Evolutionary conservation across 2,113 vertebrate genomes (phyloP), one percentile per base, ranked within the genome.

Genomic region (Phalacrocorax aristotelis): DNA sequence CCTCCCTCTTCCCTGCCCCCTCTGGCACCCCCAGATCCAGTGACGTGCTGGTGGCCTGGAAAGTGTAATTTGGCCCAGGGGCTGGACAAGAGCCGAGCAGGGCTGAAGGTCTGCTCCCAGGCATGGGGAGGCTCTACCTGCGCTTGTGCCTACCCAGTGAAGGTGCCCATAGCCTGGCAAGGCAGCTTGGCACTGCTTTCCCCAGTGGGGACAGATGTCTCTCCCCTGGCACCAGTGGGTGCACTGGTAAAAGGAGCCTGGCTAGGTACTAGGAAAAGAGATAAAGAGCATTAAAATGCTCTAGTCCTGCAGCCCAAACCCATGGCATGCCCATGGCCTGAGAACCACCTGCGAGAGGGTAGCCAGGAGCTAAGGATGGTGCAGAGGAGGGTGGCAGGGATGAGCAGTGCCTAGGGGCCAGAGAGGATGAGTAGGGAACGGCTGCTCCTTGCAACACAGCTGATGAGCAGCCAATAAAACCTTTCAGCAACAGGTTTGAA

Each of bases 401-500:
- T 12, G 19, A 71, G 57, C 61, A 88, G 61, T 4, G 1, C 0
- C 1, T 44, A 58, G 34, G 15, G 40, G 29, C n/a, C 5, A 2
- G 49, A 83, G 62, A 74, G 49, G 49, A 58, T 44, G 60, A 70
- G 58, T 4, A 82, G 48, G 79, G 46, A 83, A 19, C 0, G 11
- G 49, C 66, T 69, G 75, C 22, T 93, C 60, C 54, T 92, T 9
- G 0, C 46, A 54, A 22, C 2, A 2, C 38, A 62, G 29, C 81
- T 87, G 72, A 72, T 0, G 0, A 48, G 38, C 70, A 83, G 86
- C 64, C 21, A 25, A 38, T 14, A 44, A 89, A 80, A 87, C 76
- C 80, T 93, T 87, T 83, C 68, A 74, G 78, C 32, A 27, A 69
- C 49, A 66, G 60, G 74, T 87, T 55, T 82, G 78, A 71, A 82